phyloP scores from a whole-genome alignment of 2,888 invertebrate genomes.

The Ctena decussata region DNA sequence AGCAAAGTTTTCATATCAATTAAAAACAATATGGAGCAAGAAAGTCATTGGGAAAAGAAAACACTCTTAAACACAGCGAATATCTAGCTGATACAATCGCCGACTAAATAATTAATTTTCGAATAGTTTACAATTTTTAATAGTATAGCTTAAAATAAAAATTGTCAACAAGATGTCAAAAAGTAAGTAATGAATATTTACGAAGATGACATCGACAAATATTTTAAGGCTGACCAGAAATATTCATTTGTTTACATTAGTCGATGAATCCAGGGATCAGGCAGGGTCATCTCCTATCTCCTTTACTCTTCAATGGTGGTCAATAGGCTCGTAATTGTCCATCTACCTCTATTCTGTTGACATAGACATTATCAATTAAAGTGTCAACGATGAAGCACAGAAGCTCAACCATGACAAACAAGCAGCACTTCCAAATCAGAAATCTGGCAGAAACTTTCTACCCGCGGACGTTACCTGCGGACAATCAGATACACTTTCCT shows the following conservation, averaged over 20 bases:
- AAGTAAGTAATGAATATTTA: background rate
- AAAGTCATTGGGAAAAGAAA: no score
- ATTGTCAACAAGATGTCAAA: no score
- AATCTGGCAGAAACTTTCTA: background rate
- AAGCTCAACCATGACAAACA: background rate
- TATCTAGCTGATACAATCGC: no score
- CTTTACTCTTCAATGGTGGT: slow-evolving; percentile 7
- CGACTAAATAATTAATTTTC: no score
- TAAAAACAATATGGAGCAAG: no score
- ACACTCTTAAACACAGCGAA: no score
- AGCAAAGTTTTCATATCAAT: no score
- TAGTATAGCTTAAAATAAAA: no score
- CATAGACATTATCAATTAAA: slow-evolving; percentile 63
- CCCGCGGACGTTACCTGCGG: background rate
- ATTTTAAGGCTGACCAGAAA: background rate
- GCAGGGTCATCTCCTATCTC: background rate
- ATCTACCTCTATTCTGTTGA: slow-evolving; percentile 27
- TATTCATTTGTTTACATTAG: background rate
- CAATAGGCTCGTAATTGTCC: slow-evolving; percentile 7
- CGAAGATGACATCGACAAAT: slow-evolving; percentile 4
- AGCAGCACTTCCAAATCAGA: background rate
- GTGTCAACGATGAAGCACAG: slow-evolving; percentile 46
- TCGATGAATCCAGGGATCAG: background rate
- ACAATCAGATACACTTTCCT: background rate
- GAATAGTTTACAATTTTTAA: no score